phyloP scores from a whole-genome alignment of 2,113 vertebrate species.

The Ochotona princeps region DNA sequence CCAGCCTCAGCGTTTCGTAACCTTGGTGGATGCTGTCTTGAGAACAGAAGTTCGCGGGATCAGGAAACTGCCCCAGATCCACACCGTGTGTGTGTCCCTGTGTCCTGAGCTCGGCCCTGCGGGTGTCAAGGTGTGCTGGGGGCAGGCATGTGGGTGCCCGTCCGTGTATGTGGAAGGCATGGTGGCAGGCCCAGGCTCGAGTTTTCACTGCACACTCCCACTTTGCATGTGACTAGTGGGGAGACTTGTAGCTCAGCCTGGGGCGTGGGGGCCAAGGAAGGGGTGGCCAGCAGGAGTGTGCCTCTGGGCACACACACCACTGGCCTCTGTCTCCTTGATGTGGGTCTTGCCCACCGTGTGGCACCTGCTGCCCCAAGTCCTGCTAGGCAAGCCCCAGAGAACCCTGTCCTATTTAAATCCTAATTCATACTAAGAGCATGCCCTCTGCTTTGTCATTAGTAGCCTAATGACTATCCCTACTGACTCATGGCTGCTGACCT shows the following conservation, averaged over 20 bases:
- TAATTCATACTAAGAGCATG: too few relatives aligned
- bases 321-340: too few relatives aligned
- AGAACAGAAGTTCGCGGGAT: not conserved
- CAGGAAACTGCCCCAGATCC: not conserved
- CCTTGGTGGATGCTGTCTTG: not conserved
- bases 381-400: too few relatives aligned
- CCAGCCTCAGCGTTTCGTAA: not conserved
- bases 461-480: fast-evolving
- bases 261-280: fast-evolving
- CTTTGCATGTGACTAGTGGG: not conserved
- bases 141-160: fast-evolving
- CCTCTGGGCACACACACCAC: too few relatives aligned
- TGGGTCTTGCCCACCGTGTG: too few relatives aligned
- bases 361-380: too few relatives aligned
- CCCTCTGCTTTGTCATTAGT: fast-evolving
- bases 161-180: not conserved
- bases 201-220: fast-evolving
- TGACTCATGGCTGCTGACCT: not conserved
- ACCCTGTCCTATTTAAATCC: too few relatives aligned
- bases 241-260: fast-evolving
- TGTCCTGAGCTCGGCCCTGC: not conserved
- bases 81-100: not conserved
- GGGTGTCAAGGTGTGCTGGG: not conserved
- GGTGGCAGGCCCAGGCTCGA: fast-evolving
- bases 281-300: too few relatives aligned